Percentiles rank a stretch among this genome's conserved stretches.
Evolutionary conservation across 2,888 invertebrate species (phyloP).

Genomic region (Dasypogon diadema): DNA sequence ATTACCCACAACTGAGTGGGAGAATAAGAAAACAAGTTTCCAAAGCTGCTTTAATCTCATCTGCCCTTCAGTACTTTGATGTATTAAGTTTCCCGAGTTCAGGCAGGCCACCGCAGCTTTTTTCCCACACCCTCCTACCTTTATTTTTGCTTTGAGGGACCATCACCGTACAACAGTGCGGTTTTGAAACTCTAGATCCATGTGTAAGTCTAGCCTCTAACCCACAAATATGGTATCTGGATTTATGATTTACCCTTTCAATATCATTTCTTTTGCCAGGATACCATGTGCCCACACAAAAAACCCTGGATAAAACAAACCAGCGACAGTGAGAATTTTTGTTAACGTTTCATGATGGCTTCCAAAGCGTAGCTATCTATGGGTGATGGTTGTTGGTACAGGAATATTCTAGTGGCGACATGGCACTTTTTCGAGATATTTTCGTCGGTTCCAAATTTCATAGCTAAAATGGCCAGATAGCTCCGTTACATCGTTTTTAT

Average conservation of each 20-base stretch:
- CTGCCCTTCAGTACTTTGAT: not conserved
- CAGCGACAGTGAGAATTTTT: not conserved
- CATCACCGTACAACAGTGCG: not conserved
- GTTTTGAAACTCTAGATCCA: not conserved
- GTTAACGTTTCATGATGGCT: not conserved
- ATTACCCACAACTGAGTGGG: too few relatives aligned
- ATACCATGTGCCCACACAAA: not conserved
- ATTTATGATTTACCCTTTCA: slow-evolving; percentile 3
- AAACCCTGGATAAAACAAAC: not conserved
- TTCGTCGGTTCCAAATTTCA: not conserved
- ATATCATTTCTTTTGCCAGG: not conserved
- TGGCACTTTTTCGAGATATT: not conserved
- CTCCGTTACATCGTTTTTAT: too few relatives aligned
- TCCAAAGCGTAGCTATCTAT: not conserved
- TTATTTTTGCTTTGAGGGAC: not conserved
- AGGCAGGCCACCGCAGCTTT: not conserved
- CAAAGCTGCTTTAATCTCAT: not conserved
- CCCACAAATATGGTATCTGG: not conserved
- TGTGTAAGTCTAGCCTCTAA: not conserved
- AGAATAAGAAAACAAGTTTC: not conserved
- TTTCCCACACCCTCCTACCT: not conserved
- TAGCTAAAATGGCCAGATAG: not conserved
- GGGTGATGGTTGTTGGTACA: not conserved
- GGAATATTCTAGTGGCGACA: not conserved
- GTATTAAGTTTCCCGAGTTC: not conserved